Base-by-base conservation (phyloP, 1,140 invertebrate genomes). In the Drosophila mayri region DNA sequence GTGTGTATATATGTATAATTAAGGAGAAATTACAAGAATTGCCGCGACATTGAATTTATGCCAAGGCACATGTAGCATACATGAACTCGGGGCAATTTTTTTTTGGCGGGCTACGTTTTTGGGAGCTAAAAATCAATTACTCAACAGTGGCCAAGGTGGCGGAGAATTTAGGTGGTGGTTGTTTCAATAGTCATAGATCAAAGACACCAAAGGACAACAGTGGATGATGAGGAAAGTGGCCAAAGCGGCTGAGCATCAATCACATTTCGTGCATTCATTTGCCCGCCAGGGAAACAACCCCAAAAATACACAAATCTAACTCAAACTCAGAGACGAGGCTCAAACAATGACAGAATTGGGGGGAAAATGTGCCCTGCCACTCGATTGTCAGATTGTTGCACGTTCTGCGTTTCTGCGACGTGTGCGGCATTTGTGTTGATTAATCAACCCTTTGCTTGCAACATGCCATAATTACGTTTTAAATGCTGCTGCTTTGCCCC, bases 401-500 rank as follows among this genome's bases (percentile, higher is more conserved):
- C 52, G 52, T 55, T 38, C 32, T 25, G 20, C 32, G 35, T 38
- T 22, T 37, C 20, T 11, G 52, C 52, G 32, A 38, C 35, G 52
- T 25, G 52, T 55, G 35, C 16, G 52, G 76, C 80, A 83, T 84
- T 88, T 66, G 32, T 25, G 67, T 64, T 66, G 73, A 85, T 85
- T 78, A 86, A 85, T 86, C 82, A 81, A 85, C 82, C 82, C 82
- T 78, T 66, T 66, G 35, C 82, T 64, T 66, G 43, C 68, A 63
- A 82, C 79, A 82, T 40, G 72, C 50, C 71, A 74, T 81, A 88
- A 88, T 85, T 78, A 72, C 77, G 81, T 65, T 87, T 79, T 71
- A 82, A 87, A 82, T 86, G 79, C 76, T 35, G 18, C 58, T 43
- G 6, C 50, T 58, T 59, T n/a, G 12, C 44, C 6, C 5, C 22